Base-by-base conservation (phyloP, 2,888 invertebrate species). In the Leucophenga maculata region DNA sequence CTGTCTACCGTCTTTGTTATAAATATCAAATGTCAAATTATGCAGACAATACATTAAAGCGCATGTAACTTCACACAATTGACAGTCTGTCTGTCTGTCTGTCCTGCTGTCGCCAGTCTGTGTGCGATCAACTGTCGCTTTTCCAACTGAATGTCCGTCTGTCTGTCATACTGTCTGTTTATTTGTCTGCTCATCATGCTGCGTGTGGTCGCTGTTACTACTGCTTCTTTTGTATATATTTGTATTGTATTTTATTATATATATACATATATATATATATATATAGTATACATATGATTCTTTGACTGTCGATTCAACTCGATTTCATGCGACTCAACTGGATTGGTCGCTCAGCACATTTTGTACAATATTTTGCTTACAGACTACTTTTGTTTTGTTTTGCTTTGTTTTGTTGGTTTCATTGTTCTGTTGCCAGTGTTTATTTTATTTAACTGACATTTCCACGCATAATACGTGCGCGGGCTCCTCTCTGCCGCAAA, bases 401-500 rank as follows among this genome's bases (percentile, higher is more conserved):
- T n/a, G 39, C 14, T 74, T 71, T 71, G 11, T 70, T 59, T 31
- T 46, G 50, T 69, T 67, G 54, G 59, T 74, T 71, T 26, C 4
- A 26, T 26, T 71, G 32, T 59, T n/a, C n/a, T 64, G 62, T 64
- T 48, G 77, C 71, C 68, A 72, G 71, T 82, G 77, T 82, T 80
- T 74, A 75, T 79, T 82, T 78, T 75, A 83, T 75, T 81, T 77
- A 77, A 80, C 81, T 77, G 81, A 69, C 78, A 74, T 77, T 82
- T 77, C 46, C 46, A 48, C 62, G 48, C 62, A 48, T 48, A 64
- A 64, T 16, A 59, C 59, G n/a, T 14, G n/a, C 39, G n/a, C n/a
- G n/a, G n/a, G n/a, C n/a, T n/a, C n/a, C n/a, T n/a, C n/a, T n/a
- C n/a, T n/a, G n/a, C n/a, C n/a, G n/a, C n/a, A n/a, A n/a, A n/a